Base-by-base conservation (phyloP, 1,140 invertebrate genomes). In the Coenobita brevimanus region DNA sequence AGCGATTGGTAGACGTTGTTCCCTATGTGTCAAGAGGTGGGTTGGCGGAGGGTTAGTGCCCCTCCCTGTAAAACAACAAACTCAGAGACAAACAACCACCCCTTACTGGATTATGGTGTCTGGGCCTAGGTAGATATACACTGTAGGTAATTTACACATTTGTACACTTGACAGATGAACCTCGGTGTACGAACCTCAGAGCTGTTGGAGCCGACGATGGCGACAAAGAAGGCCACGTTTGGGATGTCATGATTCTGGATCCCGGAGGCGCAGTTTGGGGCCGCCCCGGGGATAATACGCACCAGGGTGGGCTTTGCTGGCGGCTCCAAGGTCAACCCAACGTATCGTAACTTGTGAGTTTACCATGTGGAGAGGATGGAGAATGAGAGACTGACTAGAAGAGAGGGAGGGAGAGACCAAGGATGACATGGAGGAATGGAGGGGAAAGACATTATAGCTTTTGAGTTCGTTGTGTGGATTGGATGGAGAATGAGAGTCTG, bases 171-270 rank as follows among this genome's bases (percentile, higher is more conserved):
- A 30, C 81, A 83, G 81, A 3, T 27, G 46, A 67, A 89, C 54
- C 76, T 90, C 8, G 88, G 89, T 10, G 73, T 78, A n/a, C 60
- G 73, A 64, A 89, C 82, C 36, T 89, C 85, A 76, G 24, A 69
- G 0, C 64, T 93, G 33, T 92, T 93, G 57, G 92, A 94, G 82
- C 91, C 92, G 17, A 90, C 91, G 62, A 60, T 91, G 15, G 88
- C 91, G 15, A 92, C 90, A 2, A 93, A 94, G 89, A 93, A 93
- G 80, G 97, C 97, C 0, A 98, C 97, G 0, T 98, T 99, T 92
- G 97, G 97, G 4, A 97, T 99, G 97, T 97, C 97, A 64, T 99
- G 98, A 92, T 99, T 99, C 92, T 99, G 98, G 98, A 96, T 96
- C n/a, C 96, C 96, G 27, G 98, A 99, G 92, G 96, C 96, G 0